phyloP scores from a whole-genome alignment of 2,113 vertebrate genomes.

The Mobula hypostoma region DNA sequence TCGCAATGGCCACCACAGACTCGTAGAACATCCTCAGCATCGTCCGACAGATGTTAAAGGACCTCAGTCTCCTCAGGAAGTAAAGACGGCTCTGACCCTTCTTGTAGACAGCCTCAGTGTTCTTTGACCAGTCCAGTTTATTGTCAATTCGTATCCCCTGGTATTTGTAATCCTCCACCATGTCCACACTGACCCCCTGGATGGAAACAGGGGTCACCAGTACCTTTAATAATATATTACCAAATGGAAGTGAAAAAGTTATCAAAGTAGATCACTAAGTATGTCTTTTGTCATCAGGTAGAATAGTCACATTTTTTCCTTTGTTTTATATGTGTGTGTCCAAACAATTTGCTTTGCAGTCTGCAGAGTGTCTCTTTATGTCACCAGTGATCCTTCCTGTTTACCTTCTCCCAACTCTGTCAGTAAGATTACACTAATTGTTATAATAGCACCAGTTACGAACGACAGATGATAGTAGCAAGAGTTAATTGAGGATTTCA shows the following conservation, averaged over 20 bases:
- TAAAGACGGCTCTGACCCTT: too few species aligned
- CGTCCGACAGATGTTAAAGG: too few species aligned
- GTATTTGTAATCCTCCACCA: too few species aligned
- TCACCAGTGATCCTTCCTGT: constrained; percentile 56
- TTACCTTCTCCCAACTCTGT: constrained; percentile 53
- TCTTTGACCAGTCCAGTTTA: too few species aligned
- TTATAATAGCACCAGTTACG: constrained; percentile 44
- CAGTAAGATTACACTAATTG: constrained; percentile 50
- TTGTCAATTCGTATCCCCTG: too few species aligned
- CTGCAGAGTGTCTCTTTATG: constrained; percentile 50
- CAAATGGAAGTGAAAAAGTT: constrained; percentile 1
- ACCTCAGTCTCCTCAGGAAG: too few species aligned
- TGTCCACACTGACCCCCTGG: too few species aligned
- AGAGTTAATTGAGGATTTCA: constrained; percentile 34
- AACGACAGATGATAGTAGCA: constrained; percentile 23
- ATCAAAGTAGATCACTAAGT: background rate
- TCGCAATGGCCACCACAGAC: too few species aligned
- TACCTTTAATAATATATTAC: background rate
- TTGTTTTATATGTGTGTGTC: constrained; percentile 23
- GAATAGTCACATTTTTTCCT: background rate
- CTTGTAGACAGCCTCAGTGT: too few species aligned
- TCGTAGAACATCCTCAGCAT: too few species aligned
- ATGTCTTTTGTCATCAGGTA: background rate
- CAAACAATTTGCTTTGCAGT: background rate
- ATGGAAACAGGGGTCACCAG: too few species aligned